phyloP scores from a whole-genome alignment of 1,140 invertebrate genomes.

The Euura saliciscinereae region DNA sequence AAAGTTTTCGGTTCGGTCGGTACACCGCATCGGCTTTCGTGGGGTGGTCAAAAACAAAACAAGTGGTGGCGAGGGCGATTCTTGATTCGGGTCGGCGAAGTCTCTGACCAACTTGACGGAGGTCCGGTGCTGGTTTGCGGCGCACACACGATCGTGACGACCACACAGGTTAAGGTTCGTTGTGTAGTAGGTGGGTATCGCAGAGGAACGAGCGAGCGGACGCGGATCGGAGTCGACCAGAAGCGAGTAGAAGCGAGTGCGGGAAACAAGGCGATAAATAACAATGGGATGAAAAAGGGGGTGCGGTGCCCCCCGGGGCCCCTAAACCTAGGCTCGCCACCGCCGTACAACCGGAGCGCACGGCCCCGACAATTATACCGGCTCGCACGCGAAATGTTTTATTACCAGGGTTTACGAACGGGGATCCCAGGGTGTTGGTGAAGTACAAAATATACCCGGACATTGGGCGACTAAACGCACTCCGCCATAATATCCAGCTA shows the following conservation, averaged over 20 bases:
- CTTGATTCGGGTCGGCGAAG: constrained; percentile 35
- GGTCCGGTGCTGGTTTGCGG: constrained; percentile 25
- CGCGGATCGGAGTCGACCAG: constrained; percentile 13
- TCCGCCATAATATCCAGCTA: background rate
- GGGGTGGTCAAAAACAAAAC: constrained; percentile 7
- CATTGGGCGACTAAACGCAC: background rate
- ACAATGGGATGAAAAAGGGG: constrained; percentile 58
- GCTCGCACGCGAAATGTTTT: constrained; percentile 55
- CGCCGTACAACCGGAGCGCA: constrained; percentile 41
- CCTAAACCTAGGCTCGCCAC: constrained; percentile 51
- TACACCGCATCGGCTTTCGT: constrained; percentile 9
- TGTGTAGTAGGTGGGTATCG: background rate
- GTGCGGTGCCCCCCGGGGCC: constrained; percentile 52
- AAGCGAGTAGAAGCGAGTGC: constrained; percentile 29
- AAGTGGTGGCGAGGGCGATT: constrained; percentile 26
- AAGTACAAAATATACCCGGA: background rate
- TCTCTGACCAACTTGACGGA: constrained; percentile 43
- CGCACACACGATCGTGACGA: constrained; percentile 33
- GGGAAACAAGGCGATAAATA: constrained; percentile 52
- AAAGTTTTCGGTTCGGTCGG: constrained; percentile 9
- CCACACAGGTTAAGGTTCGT: too few species aligned
- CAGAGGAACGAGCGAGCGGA: constrained; percentile 21
- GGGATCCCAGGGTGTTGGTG: background rate
- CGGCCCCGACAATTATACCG: constrained; percentile 55
- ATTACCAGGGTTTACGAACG: constrained; percentile 35